A percentile compares a stretch with the other conserved stretches of the same genome.
phyloP scores from a whole-genome alignment of 2,797 vertebrate genomes.

The Prunella strophiata region DNA sequence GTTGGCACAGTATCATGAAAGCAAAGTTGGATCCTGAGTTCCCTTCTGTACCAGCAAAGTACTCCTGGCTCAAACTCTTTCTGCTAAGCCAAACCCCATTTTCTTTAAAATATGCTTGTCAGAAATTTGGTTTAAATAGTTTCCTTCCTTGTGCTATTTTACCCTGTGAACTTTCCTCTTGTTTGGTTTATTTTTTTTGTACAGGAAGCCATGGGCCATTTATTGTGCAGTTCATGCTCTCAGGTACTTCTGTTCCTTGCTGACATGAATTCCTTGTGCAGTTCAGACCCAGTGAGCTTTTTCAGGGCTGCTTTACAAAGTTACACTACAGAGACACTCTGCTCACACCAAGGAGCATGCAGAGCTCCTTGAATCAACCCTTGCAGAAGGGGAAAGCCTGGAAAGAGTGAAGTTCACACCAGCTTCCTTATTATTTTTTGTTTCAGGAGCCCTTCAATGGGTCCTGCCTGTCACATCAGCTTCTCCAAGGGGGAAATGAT shows the following conservation, averaged over 20 bases:
- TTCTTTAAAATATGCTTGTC: background rate
- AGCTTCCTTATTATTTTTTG: background rate
- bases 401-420: background rate
- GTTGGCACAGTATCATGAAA: background rate
- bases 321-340: background rate
- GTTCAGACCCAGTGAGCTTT: background rate
- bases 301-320: background rate
- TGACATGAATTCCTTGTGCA: background rate
- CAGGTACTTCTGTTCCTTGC: background rate
- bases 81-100: background rate
- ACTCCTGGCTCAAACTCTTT: background rate
- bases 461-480: background rate
- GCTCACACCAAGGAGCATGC: fast-evolving
- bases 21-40: background rate
- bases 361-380: background rate
- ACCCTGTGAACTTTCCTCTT: background rate
- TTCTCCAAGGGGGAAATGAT: background rate
- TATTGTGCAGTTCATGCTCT: background rate
- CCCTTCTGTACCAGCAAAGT: background rate
- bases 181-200: background rate
- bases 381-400: background rate
- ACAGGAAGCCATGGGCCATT: background rate
- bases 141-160: background rate
- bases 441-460: background rate
- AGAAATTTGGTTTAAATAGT: background rate